phyloP scores from a whole-genome alignment of 2,888 invertebrate species.

The Tupiocoris notatus region DNA sequence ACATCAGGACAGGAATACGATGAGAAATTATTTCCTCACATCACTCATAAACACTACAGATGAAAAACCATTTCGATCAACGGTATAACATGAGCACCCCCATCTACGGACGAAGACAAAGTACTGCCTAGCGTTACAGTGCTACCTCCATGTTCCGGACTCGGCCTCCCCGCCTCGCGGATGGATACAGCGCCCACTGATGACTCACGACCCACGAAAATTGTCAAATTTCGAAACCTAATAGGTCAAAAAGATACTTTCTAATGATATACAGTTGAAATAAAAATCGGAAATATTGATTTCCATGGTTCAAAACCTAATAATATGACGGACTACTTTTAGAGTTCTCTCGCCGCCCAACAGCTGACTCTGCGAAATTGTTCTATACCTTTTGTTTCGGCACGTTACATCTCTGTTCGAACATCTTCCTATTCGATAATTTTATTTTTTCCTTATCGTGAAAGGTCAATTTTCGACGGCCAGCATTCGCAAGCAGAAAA shows the following conservation, averaged over 20 bases:
- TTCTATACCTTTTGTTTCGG: not conserved
- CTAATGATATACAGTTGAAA: too few relatives aligned
- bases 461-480: too few relatives aligned
- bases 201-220: not conserved
- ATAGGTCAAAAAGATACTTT: too few relatives aligned
- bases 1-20: slow-evolving; percentile 12
- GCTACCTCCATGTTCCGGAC: slow-evolving; percentile 47
- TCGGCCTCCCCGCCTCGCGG: slow-evolving; percentile 45
- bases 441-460: too few relatives aligned
- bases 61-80: not conserved
- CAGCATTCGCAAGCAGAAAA: not conserved
- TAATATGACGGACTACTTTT: slow-evolving; percentile 17
- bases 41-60: slow-evolving; percentile 41
- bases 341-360: not conserved
- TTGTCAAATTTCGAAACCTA: too few relatives aligned
- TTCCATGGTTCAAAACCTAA: not conserved
- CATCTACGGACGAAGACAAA: slow-evolving; percentile 39
- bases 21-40: slow-evolving; percentile 44
- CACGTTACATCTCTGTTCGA: not conserved
- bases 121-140: slow-evolving; percentile 41
- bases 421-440: not conserved
- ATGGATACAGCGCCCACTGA: slow-evolving; percentile 35
- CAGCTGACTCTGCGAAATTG: slow-evolving; percentile 16
- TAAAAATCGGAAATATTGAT: too few relatives aligned
- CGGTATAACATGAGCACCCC: not conserved